Evolutionary conservation across 1,140 invertebrate species (phyloP), one percentile per base, ranked within the genome.

Genomic region (Drosophila trapezifrons): DNA sequence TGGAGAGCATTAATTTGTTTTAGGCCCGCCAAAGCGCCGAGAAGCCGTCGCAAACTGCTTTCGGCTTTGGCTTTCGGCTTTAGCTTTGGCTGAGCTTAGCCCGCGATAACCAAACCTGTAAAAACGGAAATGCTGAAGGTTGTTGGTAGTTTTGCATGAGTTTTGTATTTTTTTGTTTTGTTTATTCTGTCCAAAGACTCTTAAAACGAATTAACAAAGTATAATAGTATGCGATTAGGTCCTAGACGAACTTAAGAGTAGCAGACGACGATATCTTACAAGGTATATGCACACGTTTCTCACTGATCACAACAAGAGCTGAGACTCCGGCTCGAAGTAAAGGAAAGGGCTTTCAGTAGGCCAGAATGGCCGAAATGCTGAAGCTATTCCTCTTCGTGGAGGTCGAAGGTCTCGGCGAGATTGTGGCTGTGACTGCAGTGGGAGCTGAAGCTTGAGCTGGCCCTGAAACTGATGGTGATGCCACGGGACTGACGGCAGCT

Each of bases 361-460:
- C 90, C 63, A 91, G 74, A 64, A 91, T 91, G n/a, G 90, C 90
- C 1, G 90, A 91, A 56, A 91, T 91, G 55, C 90, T 91, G 51
- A 91, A 91, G 57, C 84, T 91, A 27, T 87, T 91, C 22, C 90
- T 66, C 37, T 91, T 91, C 17, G 69, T 74, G 12, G 74, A 78
- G 12, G 86, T 78, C 4, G 78, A 65, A 22, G 78, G 37, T 13
- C 59, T 67, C 45, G 83, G 78, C 3, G 82, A 67, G 27, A 40
- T 76, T 22, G 58, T 67, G 42, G 67, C 17, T 42, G 67, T 46
- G 65, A 63, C n/a, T n/a, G 54, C 29, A 0, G 51, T 3, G 4
- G 32, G 51, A 52, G 13, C 17, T 35, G 59, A 8, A 8, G 37
- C 35, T 52, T 55, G 38, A 13, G 54, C 20, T 27, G 38, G 3